Evolutionary conservation across 2,888 invertebrate genomes (phyloP), one percentile per base, ranked within the genome.

Genomic region (Heliconius ethilla): DNA sequence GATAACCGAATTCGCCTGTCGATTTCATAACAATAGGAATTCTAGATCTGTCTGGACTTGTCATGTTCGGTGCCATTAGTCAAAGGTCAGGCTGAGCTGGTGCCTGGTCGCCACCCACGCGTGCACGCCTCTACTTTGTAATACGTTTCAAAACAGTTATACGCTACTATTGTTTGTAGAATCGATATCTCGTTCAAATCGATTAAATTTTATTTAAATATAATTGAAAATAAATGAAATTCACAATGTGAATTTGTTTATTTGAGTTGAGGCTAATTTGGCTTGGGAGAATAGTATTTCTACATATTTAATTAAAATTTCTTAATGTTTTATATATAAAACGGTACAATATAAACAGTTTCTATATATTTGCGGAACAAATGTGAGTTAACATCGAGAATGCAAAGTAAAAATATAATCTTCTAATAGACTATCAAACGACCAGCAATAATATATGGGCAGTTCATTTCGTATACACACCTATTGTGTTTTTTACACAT

Each of bases 371-470:
- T n/a, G 3, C 9, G 10, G 1, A 3, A 1, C 22, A n/a, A n/a
- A n/a, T 2, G n/a, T 27, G 73, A 74, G 4, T 74, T 63, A 74
- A 55, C 7, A 79, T 81, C 78, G 80, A 83, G 55, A 76, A 80
- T 80, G 84, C 84, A 83, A 81, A 80, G 82, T 83, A 81, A 51
- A 78, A 84, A 83, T 29, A 45, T 66, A 27, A 45, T 25, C 33
- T 78, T 82, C 82, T 83, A 85, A 82, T 84, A 86, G 85, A 83
- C 86, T 85, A 87, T 85, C 83, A 86, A 85, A 81, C 84, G 84
- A 83, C 85, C 86, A 85, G 88, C 88, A 89, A 88, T 89, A 89
- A 89, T 88, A 89, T 87, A 87, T 86, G 84, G 83, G 83, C 84
- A 83, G 84, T 84, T 83, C 86, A 84, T 85, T 85, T 81, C 80